Base-by-base conservation (phyloP, 1,140 invertebrate genomes). In the Leptoteleia sp. region DNA sequence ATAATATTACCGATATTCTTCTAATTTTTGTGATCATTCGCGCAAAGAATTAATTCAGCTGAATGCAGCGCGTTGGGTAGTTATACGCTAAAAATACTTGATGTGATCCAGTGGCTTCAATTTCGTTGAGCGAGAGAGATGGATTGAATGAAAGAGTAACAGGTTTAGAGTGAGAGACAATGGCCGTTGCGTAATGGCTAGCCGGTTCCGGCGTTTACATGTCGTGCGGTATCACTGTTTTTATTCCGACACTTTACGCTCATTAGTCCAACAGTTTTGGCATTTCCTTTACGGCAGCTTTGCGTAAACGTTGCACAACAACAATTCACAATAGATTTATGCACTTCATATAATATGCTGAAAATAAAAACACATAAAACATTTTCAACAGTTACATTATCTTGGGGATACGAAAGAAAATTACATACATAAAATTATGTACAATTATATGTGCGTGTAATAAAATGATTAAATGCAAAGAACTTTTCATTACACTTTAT, bases 61-160 rank as follows among this genome's bases (percentile, higher is more conserved):
- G 12, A 40, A 37, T 37, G 55, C 61, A 35, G 42, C 47, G 48
- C 31, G 50, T 65, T 67, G 33, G 17, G 57, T 50, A 13, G 50
- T 62, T 76, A 65, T 79, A n/a, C n/a, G 83, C 85, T 87, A 88
- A 85, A 87, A 87, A 88, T 88, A 88, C 67, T n/a, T 42, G 37
- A 72, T 55, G 76, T 78, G 80, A 85, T 87, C 85, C 84, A 86
- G 84, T 79, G 71, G 71, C 79, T 83, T 82, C 82, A 81, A 80
- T 79, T 81, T 78, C 81, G 47, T 35, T 3, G 35, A 40, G 77
- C 82, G 84, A 80, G 81, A 54, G 40, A 27, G 37, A 57, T 25
- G 9, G 9, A 17, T 12, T 19, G 38, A 47, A 54, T 11, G 43
- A 71, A 45, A 45, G 57, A 67, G 61, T 72, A 54, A 57, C 50